phyloP scores from a whole-genome alignment of 2,797 vertebrate genomes.

The Picus viridis region DNA sequence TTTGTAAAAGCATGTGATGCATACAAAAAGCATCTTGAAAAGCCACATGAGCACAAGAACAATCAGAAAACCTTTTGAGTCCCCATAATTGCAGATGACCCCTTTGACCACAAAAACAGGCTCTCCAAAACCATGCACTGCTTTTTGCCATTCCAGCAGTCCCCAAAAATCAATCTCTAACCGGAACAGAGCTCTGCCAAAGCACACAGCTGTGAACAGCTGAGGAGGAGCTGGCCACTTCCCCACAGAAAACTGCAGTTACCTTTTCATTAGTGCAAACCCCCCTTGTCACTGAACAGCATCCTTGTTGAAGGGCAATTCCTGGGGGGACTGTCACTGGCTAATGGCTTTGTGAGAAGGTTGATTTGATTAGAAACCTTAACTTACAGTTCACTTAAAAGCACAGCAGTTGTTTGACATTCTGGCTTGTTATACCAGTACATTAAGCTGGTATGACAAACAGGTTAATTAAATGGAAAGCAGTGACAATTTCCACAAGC shows the following conservation, averaged over 20 bases:
- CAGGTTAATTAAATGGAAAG: slow-evolving; percentile 16
- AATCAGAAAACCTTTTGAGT: not conserved
- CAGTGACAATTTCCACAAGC: slow-evolving; percentile 1
- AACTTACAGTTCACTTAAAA: not conserved
- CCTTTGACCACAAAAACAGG: fast-evolving
- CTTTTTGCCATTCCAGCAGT: not conserved
- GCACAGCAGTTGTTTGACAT: not conserved
- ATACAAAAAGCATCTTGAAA: not conserved
- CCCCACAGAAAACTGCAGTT: not conserved
- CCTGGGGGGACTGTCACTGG: not conserved
- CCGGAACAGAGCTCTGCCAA: not conserved
- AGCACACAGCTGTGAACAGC: not conserved
- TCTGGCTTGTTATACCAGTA: slow-evolving; percentile 7
- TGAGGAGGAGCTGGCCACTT: not conserved
- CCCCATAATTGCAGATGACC: not conserved
- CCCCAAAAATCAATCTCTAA: not conserved
- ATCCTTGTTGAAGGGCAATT: not conserved
- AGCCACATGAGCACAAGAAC: not conserved
- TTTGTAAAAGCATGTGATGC: not conserved
- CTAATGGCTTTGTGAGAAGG: not conserved
- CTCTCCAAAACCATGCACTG: not conserved
- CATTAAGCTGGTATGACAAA: not conserved
- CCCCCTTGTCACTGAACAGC: not conserved
- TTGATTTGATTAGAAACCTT: not conserved
- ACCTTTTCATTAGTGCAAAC: not conserved